Conservation (phyloP, 2,113 vertebrate species). For the Glaucidium brasilianum region DNA sequence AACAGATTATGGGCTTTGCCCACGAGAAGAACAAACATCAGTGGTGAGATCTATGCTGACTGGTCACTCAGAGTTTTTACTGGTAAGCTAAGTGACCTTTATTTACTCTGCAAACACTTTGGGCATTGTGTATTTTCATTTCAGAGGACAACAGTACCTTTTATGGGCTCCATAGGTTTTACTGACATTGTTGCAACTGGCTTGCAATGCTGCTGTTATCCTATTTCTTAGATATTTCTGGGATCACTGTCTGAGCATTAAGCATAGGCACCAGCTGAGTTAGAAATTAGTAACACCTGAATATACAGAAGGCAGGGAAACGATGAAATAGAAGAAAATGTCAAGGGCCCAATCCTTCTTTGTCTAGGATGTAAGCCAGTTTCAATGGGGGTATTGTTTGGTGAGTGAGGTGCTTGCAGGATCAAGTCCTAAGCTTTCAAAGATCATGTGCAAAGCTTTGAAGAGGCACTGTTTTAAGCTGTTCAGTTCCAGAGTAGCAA, state of each 20-base stretch:
- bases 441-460: background rate
- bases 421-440: background rate
- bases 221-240: background rate
- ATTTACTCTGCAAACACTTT: background rate
- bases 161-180: background rate
- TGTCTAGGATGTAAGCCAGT: background rate
- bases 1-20: background rate
- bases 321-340: background rate
- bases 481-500: background rate
- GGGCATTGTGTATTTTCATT: background rate
- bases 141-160: background rate
- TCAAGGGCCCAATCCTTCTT: background rate
- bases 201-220: background rate
- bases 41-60: background rate
- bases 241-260: background rate
- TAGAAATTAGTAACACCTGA: conserved; percentile 24
- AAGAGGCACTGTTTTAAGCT: background rate
- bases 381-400: background rate
- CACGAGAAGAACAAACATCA: background rate
- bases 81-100: background rate
- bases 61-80: background rate
- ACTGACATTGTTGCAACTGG: background rate
- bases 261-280: background rate
- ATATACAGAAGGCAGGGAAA: conserved; percentile 7
- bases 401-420: background rate